Percentiles rank a stretch among this genome's conserved stretches.
Conservation (phyloP, 1,140 invertebrate genomes). For the Lepidotrigona ventralis region DNA sequence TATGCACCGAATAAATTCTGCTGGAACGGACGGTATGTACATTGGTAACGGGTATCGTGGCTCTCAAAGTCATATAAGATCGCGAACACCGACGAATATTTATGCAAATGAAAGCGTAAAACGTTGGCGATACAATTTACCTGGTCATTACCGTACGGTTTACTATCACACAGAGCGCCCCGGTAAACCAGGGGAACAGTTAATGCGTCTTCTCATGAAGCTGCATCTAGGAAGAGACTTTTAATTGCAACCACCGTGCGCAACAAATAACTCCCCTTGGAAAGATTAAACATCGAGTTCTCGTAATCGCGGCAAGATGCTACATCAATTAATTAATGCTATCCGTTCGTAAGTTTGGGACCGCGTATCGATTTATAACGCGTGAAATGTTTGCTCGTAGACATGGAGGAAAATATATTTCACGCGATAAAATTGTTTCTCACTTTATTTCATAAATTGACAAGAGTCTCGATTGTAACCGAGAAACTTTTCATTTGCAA, state of each 20-base stretch:
- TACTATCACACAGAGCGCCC: conserved; percentile 26
- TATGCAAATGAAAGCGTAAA: conserved; percentile 62
- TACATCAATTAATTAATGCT: conserved; percentile 18
- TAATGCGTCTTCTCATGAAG: neutral
- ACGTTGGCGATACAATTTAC: conserved; percentile 51
- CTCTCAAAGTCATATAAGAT: conserved; percentile 30
- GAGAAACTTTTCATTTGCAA: conserved; percentile 47
- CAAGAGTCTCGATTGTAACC: neutral
- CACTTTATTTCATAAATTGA: neutral
- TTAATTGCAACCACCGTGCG: conserved; percentile 28
- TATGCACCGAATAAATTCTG: conserved; percentile 37
- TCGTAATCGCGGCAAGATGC: neutral
- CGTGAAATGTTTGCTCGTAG: conserved; percentile 3
- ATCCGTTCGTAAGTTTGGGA: neutral
- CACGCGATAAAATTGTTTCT: neutral
- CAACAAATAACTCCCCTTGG: conserved; percentile 9
- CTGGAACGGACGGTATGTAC: conserved; percentile 19
- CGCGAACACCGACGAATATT: conserved; percentile 49
- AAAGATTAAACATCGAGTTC: conserved; percentile 10
- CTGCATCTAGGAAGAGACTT: conserved; percentile 11
- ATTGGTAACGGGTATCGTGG: conserved; percentile 15
- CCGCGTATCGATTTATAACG: neutral
- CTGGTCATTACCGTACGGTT: conserved; percentile 49
- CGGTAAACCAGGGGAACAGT: conserved; percentile 3
- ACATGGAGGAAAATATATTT: neutral